Base-by-base conservation (phyloP, 2,797 vertebrate genomes). In the Epinephelus coioides region DNA sequence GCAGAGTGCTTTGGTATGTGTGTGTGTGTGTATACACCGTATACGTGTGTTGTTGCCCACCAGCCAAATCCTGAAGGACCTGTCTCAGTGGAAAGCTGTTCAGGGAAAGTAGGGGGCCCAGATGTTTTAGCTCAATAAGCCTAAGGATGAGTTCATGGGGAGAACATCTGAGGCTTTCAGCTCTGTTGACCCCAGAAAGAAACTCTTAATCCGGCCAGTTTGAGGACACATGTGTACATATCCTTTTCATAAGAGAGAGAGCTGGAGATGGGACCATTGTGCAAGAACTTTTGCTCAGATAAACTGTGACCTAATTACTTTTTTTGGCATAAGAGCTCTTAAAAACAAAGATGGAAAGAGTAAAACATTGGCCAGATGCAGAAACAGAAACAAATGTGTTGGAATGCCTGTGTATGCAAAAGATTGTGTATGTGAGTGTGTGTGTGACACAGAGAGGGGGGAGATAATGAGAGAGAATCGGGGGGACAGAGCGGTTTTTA, bases 61-160 rank as follows among this genome's bases (percentile, higher is more conserved):
- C 54, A 82, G 73, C 73, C 67, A 71, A 73, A 75, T 82, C 79
- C 84, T 78, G 61, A 76, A 73, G 80, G 86, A 73, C 81, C 76
- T 55, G 23, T 82, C 83, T 75, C 70, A 71, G 80, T 43, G 69
- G 69, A 91, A 76, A 82, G 78, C 84, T 85, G 60, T 59, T 75
- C 68, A 76, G 86, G 51, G 83, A 84, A 87, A 88, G 78, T 44
- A 72, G 47, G 51, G 69, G 63, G 64, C 57, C 85, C 91, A 92
- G 88, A 92, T 93, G 93, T 93, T 93, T 92, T 69, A 88, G 85
- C 85, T 93, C 90, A 88, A 54, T 71, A 69, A 77, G 85, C 89
- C 86, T 80, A 77, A 77, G 76, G 83, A 89, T 89, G 90, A 92
- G 89, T 91, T 92, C 90, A 92, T 83, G 54, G 78, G 6, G n/a